Percentiles rank a stretch among this genome's conserved stretches.
These are phyloP conservation scores for Apis cerana DNA, from an alignment of 1,140 invertebrate species.

Conservation along the genomic window DNA sequence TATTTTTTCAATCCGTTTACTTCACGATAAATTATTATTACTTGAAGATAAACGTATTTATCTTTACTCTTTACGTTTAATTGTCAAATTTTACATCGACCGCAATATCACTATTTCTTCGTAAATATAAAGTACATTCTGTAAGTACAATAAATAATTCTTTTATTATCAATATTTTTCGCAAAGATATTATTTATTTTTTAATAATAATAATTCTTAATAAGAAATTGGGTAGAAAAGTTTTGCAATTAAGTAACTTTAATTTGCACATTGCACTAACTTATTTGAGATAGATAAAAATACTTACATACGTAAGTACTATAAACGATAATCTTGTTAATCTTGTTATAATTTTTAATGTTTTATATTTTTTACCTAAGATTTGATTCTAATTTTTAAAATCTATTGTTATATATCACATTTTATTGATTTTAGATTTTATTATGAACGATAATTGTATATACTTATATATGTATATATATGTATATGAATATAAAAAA, in stretches of 20 bases:
- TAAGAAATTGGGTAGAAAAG: background rate
- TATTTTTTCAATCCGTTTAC: conserved; percentile 33
- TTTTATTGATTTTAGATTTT: background rate
- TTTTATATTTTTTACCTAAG: background rate
- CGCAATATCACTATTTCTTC: background rate
- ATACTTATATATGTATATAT: no score
- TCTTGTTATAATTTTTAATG: background rate
- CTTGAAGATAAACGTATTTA: conserved; percentile 21
- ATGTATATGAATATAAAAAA: no score
- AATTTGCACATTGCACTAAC: background rate
- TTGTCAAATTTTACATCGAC: conserved; percentile 2
- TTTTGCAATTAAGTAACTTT: conserved; percentile 19
- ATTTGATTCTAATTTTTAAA: no score
- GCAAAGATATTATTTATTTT: background rate
- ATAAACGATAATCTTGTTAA: background rate
- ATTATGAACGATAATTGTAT: no score
- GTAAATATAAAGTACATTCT: no score
- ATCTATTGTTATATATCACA: background rate
- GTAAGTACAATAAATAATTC: background rate
- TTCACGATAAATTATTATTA: conserved; percentile 40
- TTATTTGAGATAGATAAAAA: conserved; percentile 23
- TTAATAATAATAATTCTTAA: background rate
- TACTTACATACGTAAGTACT: background rate
- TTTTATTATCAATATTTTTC: background rate
- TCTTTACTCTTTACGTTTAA: background rate